A percentile compares a stretch with the other conserved stretches of the same genome.
Evolutionary conservation across 2,113 vertebrate genomes (phyloP).

Genomic region (Camelus dromedarius): DNA sequence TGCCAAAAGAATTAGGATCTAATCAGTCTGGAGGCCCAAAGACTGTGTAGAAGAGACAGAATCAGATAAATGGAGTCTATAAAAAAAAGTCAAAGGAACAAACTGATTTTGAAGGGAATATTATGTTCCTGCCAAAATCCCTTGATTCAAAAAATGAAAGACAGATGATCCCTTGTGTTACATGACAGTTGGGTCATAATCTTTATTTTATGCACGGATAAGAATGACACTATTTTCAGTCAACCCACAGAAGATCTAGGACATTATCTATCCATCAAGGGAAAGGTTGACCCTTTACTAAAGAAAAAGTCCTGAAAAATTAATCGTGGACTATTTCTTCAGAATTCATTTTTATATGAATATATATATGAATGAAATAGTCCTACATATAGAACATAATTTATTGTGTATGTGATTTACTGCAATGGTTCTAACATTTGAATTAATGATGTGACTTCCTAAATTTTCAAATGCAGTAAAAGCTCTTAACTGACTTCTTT

Average conservation of each 20-base stretch:
- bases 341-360: neutral
- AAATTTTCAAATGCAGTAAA: neutral
- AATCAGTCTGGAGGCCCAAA: constrained; percentile 82
- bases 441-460: neutral
- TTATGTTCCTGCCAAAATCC: constrained; percentile 85
- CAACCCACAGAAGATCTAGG: constrained; percentile 15
- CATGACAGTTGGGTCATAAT: constrained; percentile 78
- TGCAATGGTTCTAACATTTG: neutral
- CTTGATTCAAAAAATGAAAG: constrained; percentile 83
- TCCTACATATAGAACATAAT: neutral
- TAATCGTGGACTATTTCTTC: neutral
- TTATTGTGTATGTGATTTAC: neutral
- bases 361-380: neutral
- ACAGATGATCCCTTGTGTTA: constrained; percentile 77
- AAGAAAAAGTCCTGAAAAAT: neutral
- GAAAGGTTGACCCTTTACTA: neutral
- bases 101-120: constrained; percentile 86
- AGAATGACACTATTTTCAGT: constrained; percentile 59
- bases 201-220: constrained; percentile 65
- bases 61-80: constrained; percentile 83
- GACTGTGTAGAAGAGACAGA: constrained; percentile 73
- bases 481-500: neutral
- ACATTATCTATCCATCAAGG: neutral
- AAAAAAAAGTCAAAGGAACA: constrained; percentile 74
- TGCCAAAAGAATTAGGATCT: constrained; percentile 87